Percentiles rank a stretch among this genome's conserved stretches.
These are phyloP conservation scores for Sebastes umbrosus DNA, from an alignment of 2,797 vertebrate genomes.

Conservation along the genomic window DNA sequence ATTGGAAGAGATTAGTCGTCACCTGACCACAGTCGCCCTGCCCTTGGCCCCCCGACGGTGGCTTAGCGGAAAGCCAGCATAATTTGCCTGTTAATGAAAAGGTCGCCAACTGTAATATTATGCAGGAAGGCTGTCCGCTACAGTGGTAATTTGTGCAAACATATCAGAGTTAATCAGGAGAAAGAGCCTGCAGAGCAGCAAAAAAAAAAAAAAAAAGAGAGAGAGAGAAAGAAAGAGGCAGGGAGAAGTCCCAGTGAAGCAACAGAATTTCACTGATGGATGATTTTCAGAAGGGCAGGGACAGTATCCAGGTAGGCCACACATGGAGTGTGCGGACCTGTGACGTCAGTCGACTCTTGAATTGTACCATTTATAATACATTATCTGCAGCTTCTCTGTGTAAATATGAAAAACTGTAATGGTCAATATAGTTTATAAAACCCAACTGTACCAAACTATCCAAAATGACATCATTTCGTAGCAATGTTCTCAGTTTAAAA, in stretches of 20 bases:
- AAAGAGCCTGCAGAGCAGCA: slow-evolving; percentile 19
- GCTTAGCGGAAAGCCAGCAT: slow-evolving; percentile 9
- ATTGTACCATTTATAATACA: not conserved
- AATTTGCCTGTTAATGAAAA: slow-evolving; percentile 56
- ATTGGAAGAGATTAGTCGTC: slow-evolving; percentile 16
- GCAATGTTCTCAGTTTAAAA: not conserved
- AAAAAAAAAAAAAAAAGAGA: not conserved
- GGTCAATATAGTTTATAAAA: not conserved
- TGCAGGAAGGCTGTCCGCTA: slow-evolving; percentile 23
- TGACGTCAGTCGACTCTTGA: not conserved
- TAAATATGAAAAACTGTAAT: not conserved
- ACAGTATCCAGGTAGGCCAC: not conserved
- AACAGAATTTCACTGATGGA: slow-evolving; percentile 12
- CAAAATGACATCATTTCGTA: not conserved
- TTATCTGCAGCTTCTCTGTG: not conserved
- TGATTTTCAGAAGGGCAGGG: slow-evolving; percentile 6
- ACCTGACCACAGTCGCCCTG: not conserved
- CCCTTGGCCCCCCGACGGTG: not conserved
- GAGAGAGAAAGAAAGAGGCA: not conserved
- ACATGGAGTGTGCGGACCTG: not conserved
- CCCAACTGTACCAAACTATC: not conserved
- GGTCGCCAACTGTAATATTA: slow-evolving; percentile 36
- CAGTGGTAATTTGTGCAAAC: slow-evolving; percentile 47
- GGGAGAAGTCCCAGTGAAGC: not conserved
- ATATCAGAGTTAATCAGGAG: slow-evolving; percentile 50